phyloP scores from a whole-genome alignment of 2,797 vertebrate species.

The Benthosema pterotum region DNA sequence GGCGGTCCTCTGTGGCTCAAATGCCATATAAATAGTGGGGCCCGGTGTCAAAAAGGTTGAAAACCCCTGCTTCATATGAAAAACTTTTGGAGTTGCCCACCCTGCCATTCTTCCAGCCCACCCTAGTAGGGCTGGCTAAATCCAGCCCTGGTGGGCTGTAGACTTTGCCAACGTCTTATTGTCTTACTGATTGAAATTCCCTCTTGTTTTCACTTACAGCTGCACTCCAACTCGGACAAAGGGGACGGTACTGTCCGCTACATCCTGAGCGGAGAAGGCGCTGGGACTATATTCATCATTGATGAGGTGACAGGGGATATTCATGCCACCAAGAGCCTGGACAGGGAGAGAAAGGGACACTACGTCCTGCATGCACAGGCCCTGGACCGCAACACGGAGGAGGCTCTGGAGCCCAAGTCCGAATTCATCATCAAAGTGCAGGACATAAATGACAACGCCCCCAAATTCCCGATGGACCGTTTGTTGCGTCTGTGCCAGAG shows the following conservation, averaged over 20 bases:
- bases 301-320: constrained; percentile 97
- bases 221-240: constrained; percentile 99
- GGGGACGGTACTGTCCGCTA: constrained; percentile 97
- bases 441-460: constrained; percentile 98
- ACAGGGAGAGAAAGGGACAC: constrained; percentile 95
- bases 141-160: too few relatives aligned
- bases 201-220: constrained; percentile 75
- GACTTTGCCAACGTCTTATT: neutral
- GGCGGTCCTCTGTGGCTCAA: too few relatives aligned
- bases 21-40: too few relatives aligned
- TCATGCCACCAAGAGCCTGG: constrained; percentile 95
- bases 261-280: constrained; percentile 96
- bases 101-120: too few relatives aligned
- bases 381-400: constrained; percentile 92
- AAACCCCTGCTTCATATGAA: too few relatives aligned
- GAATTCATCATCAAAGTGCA: constrained; percentile 99
- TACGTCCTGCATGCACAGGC: constrained; percentile 97
- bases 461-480: constrained; percentile 96
- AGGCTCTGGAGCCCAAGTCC: constrained; percentile 95
- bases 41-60: too few relatives aligned
- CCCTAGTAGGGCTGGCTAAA: too few relatives aligned
- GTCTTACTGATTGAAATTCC: constrained; percentile 19
- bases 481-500: constrained; percentile 93
- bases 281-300: constrained; percentile 96
- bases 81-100: too few relatives aligned